Conservation (phyloP, 2,113 vertebrate genomes). For the Gymnogyps californianus region DNA sequence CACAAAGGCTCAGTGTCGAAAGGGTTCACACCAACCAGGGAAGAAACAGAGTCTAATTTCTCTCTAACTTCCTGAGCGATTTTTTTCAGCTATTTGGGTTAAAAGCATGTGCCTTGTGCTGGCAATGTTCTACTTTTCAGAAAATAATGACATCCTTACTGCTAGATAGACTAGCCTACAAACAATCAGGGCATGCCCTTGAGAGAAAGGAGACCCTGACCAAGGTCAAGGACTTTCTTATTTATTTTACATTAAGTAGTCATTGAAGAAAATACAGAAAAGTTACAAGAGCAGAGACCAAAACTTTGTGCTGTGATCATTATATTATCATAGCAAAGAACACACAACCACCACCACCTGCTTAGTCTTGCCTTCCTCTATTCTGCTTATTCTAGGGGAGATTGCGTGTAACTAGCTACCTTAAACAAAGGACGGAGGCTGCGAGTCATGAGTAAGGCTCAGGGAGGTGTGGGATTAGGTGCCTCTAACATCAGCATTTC, state of each 20-base stretch:
- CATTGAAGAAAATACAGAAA: neutral
- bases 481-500: neutral
- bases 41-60: neutral
- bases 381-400: neutral
- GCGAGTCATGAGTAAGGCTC: neutral
- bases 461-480: neutral
- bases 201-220: neutral
- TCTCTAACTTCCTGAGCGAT: neutral
- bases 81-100: neutral
- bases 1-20: neutral
- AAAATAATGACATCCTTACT: neutral
- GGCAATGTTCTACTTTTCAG: neutral
- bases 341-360: neutral
- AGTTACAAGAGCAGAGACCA: neutral
- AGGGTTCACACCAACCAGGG: neutral
- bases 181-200: neutral
- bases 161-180: neutral
- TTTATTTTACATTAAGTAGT: neutral
- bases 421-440: neutral
- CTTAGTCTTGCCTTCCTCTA: neutral
- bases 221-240: neutral
- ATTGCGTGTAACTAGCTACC: neutral
- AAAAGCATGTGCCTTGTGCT: neutral
- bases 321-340: neutral
- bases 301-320: neutral